These are phyloP conservation scores for Hydrocynus forskahlii DNA, from an alignment of 2,797 vertebrate genomes.

Conservation along the genomic window DNA sequence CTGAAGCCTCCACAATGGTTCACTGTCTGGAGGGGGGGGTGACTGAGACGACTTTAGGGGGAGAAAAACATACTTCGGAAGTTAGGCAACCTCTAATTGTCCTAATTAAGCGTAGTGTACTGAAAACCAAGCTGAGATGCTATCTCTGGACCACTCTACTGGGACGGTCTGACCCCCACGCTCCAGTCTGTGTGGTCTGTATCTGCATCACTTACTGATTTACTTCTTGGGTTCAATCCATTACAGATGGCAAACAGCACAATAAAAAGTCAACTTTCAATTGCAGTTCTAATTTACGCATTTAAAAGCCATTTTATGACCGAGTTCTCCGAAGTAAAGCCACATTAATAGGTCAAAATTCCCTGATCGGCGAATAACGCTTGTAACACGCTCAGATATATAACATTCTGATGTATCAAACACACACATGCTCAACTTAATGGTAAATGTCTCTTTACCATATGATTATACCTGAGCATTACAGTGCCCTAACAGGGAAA, in stretches of 20 bases:
- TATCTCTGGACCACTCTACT: slow-evolving; percentile 68
- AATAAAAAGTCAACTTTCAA: slow-evolving; percentile 36
- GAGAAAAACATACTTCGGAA: slow-evolving; percentile 68
- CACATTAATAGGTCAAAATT: slow-evolving; percentile 15
- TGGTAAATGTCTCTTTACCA: background rate
- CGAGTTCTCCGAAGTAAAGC: background rate
- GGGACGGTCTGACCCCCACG: slow-evolving; percentile 46
- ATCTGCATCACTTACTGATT: slow-evolving; percentile 43
- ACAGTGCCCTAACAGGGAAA: background rate
- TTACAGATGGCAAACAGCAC: slow-evolving; percentile 48
- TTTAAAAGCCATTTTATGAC: background rate
- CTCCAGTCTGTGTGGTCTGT: slow-evolving; percentile 71
- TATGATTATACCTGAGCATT: background rate
- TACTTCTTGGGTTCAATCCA: slow-evolving; percentile 39
- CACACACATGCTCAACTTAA: background rate
- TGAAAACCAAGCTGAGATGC: slow-evolving; percentile 58
- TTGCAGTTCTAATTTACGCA: background rate
- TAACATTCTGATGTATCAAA: background rate
- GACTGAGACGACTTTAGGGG: slow-evolving; percentile 37
- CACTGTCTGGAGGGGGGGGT: slow-evolving; percentile 5
- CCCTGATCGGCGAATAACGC: background rate
- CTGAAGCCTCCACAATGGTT: background rate
- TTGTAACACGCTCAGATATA: background rate
- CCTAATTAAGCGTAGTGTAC: slow-evolving; percentile 66
- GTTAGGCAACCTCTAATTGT: slow-evolving; percentile 76